Evolutionary conservation across 1,140 invertebrate genomes (phyloP), one percentile per base, ranked within the genome.

Genomic region (Scylla paramamosain): DNA sequence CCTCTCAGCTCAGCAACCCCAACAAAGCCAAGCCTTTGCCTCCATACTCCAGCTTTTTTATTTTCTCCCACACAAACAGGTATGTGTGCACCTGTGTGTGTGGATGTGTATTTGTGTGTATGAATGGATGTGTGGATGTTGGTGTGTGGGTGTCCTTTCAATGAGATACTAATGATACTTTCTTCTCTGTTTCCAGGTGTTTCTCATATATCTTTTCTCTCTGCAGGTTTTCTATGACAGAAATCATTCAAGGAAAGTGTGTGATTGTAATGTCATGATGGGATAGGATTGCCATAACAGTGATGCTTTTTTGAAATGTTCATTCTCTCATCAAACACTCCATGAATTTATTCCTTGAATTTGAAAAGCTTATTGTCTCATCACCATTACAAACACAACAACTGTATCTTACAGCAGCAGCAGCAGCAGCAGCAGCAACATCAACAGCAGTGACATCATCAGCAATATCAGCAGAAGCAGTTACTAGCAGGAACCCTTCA

Each of bases 11-110:
- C 6, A 97, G 97, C 96, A 97, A 97, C 45, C 97, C 97, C 95
- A 97, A 96, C 91, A 97, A 98, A 96, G 97, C 97, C 88, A 98
- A 98, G 96, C 98, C 98, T 67, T 98, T 98, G 96, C 98, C 98
- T 90, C 97, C 97, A 96, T 97, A 97, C 89, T 97, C 97, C 93
- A 98, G 98, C 45, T 97, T 98, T 95, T 98, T 98, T 96, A 96
- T 97, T 95, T 97, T 97, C 96, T 97, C 97, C 52, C 96, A 96
- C 95, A 97, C 96, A 91, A 97, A 97, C 97, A 97, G 97, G 97
- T 97, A 96, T 86, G 92, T 93, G 29, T 92, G 90, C 88, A 86
- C 39, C 59, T 82, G 39, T 32, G 32, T 86, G 86, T 31, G 32
- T 39, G 32, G 39, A 87, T 29, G 46, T 87, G 45, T 39, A 39